Percentiles rank a stretch among this genome's conserved stretches.
phyloP scores from a whole-genome alignment of 2,888 invertebrate species.

The Drosophila greeni region DNA sequence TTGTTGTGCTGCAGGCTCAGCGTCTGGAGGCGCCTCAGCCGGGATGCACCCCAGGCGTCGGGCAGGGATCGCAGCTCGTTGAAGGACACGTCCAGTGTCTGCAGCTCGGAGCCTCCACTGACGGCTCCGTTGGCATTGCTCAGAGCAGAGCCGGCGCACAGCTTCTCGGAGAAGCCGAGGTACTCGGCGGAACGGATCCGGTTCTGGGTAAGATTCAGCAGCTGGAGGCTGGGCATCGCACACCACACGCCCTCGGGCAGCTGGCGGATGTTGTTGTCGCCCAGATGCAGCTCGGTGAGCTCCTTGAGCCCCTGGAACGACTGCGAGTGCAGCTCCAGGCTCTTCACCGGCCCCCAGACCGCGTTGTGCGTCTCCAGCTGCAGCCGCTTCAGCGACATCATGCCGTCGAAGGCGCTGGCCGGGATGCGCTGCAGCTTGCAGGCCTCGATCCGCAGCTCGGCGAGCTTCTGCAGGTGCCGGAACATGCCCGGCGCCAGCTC shows the following conservation, averaged over 20 bases:
- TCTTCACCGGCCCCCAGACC: constrained; percentile 87
- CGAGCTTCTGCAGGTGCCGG: constrained; percentile 85
- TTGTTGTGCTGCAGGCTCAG: constrained; percentile 91
- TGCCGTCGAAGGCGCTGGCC: constrained; percentile 87
- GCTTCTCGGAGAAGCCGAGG: constrained; percentile 83
- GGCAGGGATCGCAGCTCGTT: constrained; percentile 87
- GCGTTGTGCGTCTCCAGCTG: constrained; percentile 88
- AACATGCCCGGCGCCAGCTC: constrained; percentile 85
- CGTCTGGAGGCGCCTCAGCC: constrained; percentile 87
- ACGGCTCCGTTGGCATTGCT: constrained; percentile 80
- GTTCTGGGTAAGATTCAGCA: constrained; percentile 91
- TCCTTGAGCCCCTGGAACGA: constrained; percentile 89
- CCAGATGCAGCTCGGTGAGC: constrained; percentile 88
- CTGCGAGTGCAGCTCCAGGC: constrained; percentile 85
- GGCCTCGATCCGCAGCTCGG: constrained; percentile 86
- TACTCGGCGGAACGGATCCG: constrained; percentile 88
- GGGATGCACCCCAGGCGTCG: constrained; percentile 87
- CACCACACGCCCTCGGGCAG: constrained; percentile 90
- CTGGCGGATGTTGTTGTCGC: constrained; percentile 89
- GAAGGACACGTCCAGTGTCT: constrained; percentile 88
- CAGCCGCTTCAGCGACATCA: constrained; percentile 88
- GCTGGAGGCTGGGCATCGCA: constrained; percentile 87
- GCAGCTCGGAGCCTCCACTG: constrained; percentile 83
- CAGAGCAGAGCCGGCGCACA: constrained; percentile 67
- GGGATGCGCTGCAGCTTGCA: constrained; percentile 90